Percentiles rank a stretch among this genome's conserved stretches.
Evolutionary conservation across 2,113 vertebrate genomes (phyloP).

Genomic region (Romanogobio albipinnatus): DNA sequence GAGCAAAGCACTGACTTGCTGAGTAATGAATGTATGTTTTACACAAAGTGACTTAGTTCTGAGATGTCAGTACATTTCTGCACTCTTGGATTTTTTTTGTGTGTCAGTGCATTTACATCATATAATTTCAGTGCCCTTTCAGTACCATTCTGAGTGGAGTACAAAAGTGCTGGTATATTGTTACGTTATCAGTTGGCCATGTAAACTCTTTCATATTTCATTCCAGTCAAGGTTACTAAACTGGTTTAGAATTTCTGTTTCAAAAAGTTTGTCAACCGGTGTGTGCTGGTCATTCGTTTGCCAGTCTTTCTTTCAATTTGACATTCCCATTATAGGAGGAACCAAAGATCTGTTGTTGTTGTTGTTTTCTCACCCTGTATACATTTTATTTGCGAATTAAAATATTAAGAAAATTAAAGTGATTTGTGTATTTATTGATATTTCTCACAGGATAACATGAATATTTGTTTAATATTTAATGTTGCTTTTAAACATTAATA

Average conservation of each 20-base stretch:
- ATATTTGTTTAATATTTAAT: background rate
- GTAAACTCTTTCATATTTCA: background rate
- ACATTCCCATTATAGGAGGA: constrained; percentile 44
- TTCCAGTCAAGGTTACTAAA: background rate
- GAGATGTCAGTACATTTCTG: constrained; percentile 3
- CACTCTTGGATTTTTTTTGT: background rate
- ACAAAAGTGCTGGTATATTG: background rate
- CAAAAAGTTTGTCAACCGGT: background rate
- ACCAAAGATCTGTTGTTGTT: constrained; percentile 54
- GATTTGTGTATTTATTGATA: background rate
- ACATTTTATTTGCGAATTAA: constrained; percentile 53
- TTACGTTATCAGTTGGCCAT: background rate
- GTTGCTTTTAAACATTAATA: no score
- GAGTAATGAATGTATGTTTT: constrained; percentile 43
- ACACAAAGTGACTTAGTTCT: constrained; percentile 39
- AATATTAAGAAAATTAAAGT: constrained; percentile 28
- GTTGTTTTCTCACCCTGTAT: constrained; percentile 40
- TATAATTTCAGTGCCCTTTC: background rate
- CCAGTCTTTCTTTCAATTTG: background rate
- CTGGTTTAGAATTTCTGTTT: background rate
- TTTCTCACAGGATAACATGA: background rate
- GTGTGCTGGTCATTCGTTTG: background rate
- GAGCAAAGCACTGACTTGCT: constrained; percentile 3
- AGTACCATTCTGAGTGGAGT: background rate
- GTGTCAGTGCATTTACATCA: background rate